Conservation (phyloP, 2,888 invertebrate genomes). For the Xestia sexstrigata region DNA sequence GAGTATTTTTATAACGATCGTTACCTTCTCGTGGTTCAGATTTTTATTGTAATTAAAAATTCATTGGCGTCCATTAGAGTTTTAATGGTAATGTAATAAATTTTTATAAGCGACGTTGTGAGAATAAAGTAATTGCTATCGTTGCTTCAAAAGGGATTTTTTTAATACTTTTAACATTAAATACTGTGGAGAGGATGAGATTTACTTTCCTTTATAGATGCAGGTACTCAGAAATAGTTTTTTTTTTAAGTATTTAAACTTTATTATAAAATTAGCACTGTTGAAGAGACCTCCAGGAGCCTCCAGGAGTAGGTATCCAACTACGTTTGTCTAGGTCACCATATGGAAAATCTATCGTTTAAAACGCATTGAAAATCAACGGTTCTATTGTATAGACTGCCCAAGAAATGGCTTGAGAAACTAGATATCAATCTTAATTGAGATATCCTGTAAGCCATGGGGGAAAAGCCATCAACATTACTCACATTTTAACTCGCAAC, state of each 20-base stretch:
- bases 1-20: conserved; percentile 53
- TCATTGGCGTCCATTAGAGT: conserved; percentile 56
- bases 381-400: neutral
- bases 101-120: conserved; percentile 49
- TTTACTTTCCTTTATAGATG: neutral
- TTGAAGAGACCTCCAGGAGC: neutral
- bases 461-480: neutral
- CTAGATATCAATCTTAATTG: neutral
- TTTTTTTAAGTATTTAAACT: neutral
- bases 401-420: neutral
- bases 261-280: neutral
- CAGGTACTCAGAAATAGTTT: neutral
- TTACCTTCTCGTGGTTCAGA: conserved; percentile 47
- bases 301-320: neutral
- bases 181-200: neutral
- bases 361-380: neutral
- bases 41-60: conserved; percentile 62
- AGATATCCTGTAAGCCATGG: neutral
- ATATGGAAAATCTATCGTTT: neutral
- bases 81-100: conserved; percentile 56
- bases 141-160: conserved; percentile 23
- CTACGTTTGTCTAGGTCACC: neutral
- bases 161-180: conserved; percentile 29
- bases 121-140: conserved; percentile 53
- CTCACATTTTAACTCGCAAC: neutral